phyloP scores from a whole-genome alignment of 1,140 invertebrate species.

The Zaprionus davidi region DNA sequence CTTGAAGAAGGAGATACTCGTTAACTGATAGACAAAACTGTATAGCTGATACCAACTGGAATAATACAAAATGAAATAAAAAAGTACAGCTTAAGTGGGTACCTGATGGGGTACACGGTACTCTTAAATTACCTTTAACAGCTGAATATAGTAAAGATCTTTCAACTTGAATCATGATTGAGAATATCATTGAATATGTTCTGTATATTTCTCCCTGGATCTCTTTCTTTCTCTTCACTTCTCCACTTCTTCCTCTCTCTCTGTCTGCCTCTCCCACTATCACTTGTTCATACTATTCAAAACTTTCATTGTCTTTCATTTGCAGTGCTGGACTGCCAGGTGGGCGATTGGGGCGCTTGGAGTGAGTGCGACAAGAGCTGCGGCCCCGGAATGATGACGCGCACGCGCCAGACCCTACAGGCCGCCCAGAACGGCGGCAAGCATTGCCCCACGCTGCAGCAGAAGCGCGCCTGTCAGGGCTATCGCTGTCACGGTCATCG shows the following conservation, averaged over 20 bases:
- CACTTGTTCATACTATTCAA: background rate
- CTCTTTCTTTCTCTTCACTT: background rate
- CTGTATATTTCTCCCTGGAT: background rate
- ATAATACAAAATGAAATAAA: too few relatives aligned
- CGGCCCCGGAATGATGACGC: slow-evolving; percentile 90
- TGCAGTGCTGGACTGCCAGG: slow-evolving; percentile 91
- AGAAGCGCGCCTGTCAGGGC: slow-evolving; percentile 90
- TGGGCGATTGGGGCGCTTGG: slow-evolving; percentile 91
- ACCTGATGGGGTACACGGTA: too few relatives aligned
- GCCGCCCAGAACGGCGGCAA: slow-evolving; percentile 90
- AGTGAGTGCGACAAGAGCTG: slow-evolving; percentile 90
- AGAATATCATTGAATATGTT: background rate
- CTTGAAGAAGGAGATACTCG: too few relatives aligned
- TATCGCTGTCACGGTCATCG: slow-evolving; percentile 88
- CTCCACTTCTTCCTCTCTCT: background rate
- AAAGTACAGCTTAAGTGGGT: too few relatives aligned
- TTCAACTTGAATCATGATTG: background rate
- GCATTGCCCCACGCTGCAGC: slow-evolving; percentile 90
- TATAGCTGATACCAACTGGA: too few relatives aligned
- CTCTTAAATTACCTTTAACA: too few relatives aligned
- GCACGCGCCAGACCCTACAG: slow-evolving; percentile 87
- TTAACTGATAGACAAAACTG: too few relatives aligned
- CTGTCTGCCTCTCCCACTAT: background rate
- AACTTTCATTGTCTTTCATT: slow-evolving; percentile 38
- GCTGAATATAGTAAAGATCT: too few relatives aligned